phyloP scores from a whole-genome alignment of 1,140 invertebrate species.

The Plectus sambesii region DNA sequence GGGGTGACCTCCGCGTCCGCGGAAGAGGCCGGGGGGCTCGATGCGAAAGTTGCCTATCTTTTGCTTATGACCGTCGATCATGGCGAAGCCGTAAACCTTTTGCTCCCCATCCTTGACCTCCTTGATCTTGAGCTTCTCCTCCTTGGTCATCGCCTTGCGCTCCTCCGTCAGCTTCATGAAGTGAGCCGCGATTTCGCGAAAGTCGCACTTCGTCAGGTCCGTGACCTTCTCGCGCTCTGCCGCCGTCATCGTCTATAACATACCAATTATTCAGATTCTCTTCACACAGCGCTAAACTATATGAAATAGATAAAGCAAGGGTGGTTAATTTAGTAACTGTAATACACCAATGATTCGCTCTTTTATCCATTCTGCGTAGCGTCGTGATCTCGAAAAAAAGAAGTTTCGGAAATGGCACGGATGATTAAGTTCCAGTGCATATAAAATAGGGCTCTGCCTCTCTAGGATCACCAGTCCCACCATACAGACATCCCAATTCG shows the following conservation, averaged over 20 bases:
- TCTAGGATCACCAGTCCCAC: too few relatives aligned
- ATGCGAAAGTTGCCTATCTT: slow-evolving; percentile 98
- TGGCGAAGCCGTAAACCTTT: slow-evolving; percentile 88
- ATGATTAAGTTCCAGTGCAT: too few relatives aligned
- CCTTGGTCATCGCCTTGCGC: slow-evolving; percentile 68
- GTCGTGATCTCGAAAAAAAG: too few relatives aligned
- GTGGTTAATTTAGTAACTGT: too few relatives aligned
- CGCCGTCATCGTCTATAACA: slow-evolving; percentile 65
- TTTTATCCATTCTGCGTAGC: too few relatives aligned
- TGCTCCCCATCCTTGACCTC: slow-evolving; percentile 65
- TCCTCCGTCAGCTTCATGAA: slow-evolving; percentile 70
- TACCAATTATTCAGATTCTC: slow-evolving; percentile 1
- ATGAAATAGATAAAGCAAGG: too few relatives aligned
- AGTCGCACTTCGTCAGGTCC: slow-evolving; percentile 86
- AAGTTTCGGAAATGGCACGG: too few relatives aligned
- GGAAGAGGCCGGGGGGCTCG: slow-evolving; percentile 87
- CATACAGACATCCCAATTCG: too few relatives aligned
- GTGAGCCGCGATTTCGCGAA: slow-evolving; percentile 72
- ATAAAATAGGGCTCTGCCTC: too few relatives aligned
- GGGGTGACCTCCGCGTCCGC: slow-evolving; percentile 97
- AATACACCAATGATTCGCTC: too few relatives aligned
- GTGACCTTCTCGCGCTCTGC: slow-evolving; percentile 67
- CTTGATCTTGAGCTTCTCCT: slow-evolving; percentile 60
- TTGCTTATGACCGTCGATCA: slow-evolving; percentile 92
- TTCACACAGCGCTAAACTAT: too few relatives aligned